phyloP scores from a whole-genome alignment of 2,888 invertebrate genomes.

The Eledone cirrhosa region DNA sequence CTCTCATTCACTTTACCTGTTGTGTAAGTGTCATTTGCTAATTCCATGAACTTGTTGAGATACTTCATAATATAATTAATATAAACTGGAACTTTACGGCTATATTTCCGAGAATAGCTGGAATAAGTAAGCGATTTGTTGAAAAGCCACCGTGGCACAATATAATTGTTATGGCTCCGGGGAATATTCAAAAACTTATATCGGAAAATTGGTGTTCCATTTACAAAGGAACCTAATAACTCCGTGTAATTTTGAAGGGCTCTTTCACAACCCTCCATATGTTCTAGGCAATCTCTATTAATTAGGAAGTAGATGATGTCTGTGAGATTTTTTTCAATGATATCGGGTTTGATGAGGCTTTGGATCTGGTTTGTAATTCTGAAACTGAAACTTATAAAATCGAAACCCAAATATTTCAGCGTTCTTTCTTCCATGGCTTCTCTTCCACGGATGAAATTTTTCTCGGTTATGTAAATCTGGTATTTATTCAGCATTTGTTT shows the following conservation, averaged over 20 bases:
- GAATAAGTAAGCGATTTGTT: conserved; percentile 42
- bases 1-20: conserved; percentile 38
- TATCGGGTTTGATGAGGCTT: conserved; percentile 30
- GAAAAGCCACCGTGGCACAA: conserved; percentile 49
- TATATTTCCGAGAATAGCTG: conserved; percentile 36
- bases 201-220: conserved; percentile 48
- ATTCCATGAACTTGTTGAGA: conserved; percentile 34
- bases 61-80: conserved; percentile 35
- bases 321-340: conserved; percentile 28
- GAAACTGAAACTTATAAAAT: conserved; percentile 48
- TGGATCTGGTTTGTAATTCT: conserved; percentile 36
- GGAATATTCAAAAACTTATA: conserved; percentile 44
- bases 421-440: conserved; percentile 58
- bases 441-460: conserved; percentile 50
- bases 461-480: conserved; percentile 47
- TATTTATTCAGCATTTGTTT: conserved; percentile 43
- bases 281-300: conserved; percentile 39
- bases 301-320: conserved; percentile 39
- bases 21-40: conserved; percentile 35
- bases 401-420: conserved; percentile 43
- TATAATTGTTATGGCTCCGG: conserved; percentile 41
- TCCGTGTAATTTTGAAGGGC: conserved; percentile 46
- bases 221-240: conserved; percentile 44
- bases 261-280: conserved; percentile 43
- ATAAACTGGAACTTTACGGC: conserved; percentile 38